A percentile compares a stretch with the other conserved stretches of the same genome.
Conservation (phyloP, 2,113 vertebrate species). For the Taxidea taxus region DNA sequence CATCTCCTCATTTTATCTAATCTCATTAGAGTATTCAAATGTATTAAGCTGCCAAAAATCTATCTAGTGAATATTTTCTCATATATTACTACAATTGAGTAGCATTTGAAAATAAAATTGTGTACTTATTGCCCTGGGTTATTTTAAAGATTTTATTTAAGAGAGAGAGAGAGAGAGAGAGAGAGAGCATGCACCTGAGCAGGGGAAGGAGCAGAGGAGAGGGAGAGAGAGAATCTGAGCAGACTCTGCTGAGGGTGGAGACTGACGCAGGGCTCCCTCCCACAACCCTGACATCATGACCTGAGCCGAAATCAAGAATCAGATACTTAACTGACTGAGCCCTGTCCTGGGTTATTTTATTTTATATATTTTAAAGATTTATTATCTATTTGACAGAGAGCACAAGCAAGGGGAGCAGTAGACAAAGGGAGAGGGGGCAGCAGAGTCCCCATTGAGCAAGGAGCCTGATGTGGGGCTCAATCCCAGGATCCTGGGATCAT, state of each 20-base stretch:
- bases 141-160: neutral
- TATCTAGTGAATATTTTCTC: neutral
- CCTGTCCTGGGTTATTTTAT: neutral
- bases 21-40: neutral
- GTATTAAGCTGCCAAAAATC: constrained; percentile 22
- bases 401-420: neutral
- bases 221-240: neutral
- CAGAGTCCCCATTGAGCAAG: neutral
- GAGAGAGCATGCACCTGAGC: neutral
- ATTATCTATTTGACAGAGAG: neutral
- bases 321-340: no score
- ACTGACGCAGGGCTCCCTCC: no score
- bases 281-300: no score
- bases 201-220: neutral
- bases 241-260: no score
- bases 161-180: neutral
- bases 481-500: neutral
- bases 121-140: neutral
- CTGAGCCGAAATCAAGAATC: no score
- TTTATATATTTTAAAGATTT: neutral
- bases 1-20: neutral
- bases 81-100: neutral
- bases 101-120: constrained; percentile 12
- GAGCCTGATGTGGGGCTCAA: neutral
- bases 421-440: neutral